Base-by-base conservation (phyloP, 2,888 invertebrate species). In the Torymus aiolomorphi region DNA sequence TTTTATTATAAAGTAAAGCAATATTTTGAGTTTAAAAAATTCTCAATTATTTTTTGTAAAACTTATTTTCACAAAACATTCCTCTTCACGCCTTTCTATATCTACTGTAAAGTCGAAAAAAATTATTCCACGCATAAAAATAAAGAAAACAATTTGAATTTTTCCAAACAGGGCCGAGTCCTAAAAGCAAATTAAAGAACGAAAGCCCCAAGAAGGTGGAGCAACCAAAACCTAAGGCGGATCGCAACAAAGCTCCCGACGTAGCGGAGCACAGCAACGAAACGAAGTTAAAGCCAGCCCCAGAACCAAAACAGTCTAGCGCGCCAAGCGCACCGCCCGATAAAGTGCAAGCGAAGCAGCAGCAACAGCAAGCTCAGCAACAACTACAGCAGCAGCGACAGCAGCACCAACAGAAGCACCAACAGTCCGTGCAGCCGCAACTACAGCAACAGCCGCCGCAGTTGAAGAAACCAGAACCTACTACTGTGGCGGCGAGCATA, bases 371-470 rank as follows among this genome's bases (percentile, higher is more conserved):
- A 18, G 24, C 56, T 10, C 71, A 72, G 10, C 18, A 88, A 18
- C 90, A 88, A 65, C 89, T 84, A 49, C 83, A 88, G 79, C 87
- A 88, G 62, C 87, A 87, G 52, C 86, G 87, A 54, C 88, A 87
- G 49, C 86, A 86, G n/a, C 86, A 85, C 11, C 87, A 88, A 42
- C 86, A 86, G 24, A 85, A 83, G 13, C 87, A 87, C 85, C 87
- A 86, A 75, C 83, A 84, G 10, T 42, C 42, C 42, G 8, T 8
- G 8, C 42, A 42, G 65, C 86, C 13, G 82, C 84, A 67, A 16
- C 20, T 42, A 8, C 42, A 42, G 4, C 42, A 42, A 42, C 42
- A 42, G 5, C 42, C 42, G 42, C 42, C 42, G 5, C 42, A 42
- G 42, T 42, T 42, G 8, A 42, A 62, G 13, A 31, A n/a, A 20